These are phyloP conservation scores for Phortica variegata DNA, from an alignment of 1,140 invertebrate species.

Conservation along the genomic window DNA sequence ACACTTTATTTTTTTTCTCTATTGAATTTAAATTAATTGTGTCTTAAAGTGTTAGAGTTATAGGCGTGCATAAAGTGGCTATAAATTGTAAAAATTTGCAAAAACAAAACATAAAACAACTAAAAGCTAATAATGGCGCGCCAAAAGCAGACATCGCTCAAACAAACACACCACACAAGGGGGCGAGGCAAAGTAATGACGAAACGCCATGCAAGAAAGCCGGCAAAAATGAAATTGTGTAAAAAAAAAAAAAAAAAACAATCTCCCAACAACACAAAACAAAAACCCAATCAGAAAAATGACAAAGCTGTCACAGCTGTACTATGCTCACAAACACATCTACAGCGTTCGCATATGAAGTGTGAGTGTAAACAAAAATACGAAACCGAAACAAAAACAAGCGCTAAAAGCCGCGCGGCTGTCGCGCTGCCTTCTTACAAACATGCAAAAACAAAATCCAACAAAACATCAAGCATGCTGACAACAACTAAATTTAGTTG, in stretches of 20 bases:
- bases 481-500: too few species aligned
- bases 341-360: constrained; percentile 7
- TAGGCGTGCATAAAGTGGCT: too few species aligned
- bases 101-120: too few species aligned
- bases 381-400: constrained; percentile 33
- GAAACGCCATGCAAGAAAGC: constrained; percentile 28
- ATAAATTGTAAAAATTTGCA: too few species aligned
- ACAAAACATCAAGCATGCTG: constrained; percentile 20
- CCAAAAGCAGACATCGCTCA: too few species aligned
- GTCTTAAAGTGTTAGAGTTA: too few species aligned
- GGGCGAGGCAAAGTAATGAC: constrained; percentile 4
- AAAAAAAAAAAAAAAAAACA: constrained; percentile 19
- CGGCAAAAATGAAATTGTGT: constrained; percentile 38
- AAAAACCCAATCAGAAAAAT: background rate
- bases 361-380: constrained; percentile 33
- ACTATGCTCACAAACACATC: constrained; percentile 9
- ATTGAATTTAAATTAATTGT: too few species aligned
- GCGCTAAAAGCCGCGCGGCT: constrained; percentile 34
- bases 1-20: too few species aligned
- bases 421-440: constrained; percentile 12
- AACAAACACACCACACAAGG: too few species aligned
- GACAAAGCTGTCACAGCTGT: constrained; percentile 23
- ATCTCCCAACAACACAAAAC: background rate
- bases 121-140: too few species aligned
- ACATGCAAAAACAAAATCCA: constrained; percentile 23